A percentile compares a stretch with the other conserved stretches of the same genome.
These are phyloP conservation scores for Agrochola litura DNA, from an alignment of 2,888 invertebrate genomes.

Conservation along the genomic window DNA sequence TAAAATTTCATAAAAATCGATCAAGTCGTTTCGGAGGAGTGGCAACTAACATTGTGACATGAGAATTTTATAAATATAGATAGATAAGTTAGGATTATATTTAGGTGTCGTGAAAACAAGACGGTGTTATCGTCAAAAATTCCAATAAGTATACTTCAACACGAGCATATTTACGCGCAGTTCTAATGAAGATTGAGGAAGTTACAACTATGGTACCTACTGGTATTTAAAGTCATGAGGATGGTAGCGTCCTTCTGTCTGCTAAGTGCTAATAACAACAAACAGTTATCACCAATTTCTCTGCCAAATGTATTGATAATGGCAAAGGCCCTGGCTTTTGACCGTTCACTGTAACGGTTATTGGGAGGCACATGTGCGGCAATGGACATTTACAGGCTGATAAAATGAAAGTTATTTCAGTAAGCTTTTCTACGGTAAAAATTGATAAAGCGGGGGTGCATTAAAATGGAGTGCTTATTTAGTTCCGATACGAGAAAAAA, in stretches of 20 bases:
- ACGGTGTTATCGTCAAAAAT: too few relatives aligned
- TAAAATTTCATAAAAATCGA: too few relatives aligned
- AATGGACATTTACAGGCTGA: neutral
- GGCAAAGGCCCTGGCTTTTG: constrained; percentile 18
- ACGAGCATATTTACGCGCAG: neutral
- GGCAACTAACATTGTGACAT: too few relatives aligned
- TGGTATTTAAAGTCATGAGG: neutral
- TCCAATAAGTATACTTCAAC: neutral
- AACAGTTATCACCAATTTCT: constrained; percentile 26
- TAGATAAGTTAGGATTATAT: too few relatives aligned
- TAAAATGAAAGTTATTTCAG: neutral
- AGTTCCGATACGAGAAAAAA: neutral
- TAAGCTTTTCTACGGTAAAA: neutral
- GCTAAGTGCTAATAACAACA: constrained; percentile 25
- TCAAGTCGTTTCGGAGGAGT: too few relatives aligned
- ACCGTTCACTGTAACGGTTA: constrained; percentile 25
- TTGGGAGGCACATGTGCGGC: constrained; percentile 14
- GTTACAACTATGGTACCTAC: neutral
- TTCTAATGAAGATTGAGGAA: neutral
- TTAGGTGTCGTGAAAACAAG: too few relatives aligned
- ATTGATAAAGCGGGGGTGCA: neutral
- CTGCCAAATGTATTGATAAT: constrained; percentile 28
- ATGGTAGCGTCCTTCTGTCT: neutral
- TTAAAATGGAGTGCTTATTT: neutral
- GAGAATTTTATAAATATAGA: too few relatives aligned